Evolutionary conservation across 2,797 vertebrate genomes (phyloP).

Genomic region (Channa striata): DNA sequence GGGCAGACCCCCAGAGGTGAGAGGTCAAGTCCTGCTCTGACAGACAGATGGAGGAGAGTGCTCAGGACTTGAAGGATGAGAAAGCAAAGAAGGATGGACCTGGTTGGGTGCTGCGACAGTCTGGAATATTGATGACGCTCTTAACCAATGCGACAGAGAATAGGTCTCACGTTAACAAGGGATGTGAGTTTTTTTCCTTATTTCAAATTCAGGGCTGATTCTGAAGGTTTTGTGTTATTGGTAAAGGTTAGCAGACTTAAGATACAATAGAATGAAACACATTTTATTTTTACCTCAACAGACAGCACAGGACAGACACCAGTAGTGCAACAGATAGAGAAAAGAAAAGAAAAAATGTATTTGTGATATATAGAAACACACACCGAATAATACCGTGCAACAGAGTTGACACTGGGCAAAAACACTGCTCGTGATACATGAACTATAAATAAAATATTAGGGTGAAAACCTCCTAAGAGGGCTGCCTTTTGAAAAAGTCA

Average conservation of each 20-base stretch:
- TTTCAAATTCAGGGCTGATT: not conserved
- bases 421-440: not conserved
- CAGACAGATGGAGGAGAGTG: constrained; percentile 76
- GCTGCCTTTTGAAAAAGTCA: too few species aligned
- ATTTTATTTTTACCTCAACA: not conserved
- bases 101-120: constrained; percentile 60
- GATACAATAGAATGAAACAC: not conserved
- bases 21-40: constrained; percentile 78
- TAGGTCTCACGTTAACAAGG: constrained; percentile 18
- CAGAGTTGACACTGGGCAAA: not conserved
- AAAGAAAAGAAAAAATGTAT: not conserved
- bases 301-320: not conserved
- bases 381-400: not conserved
- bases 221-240: not conserved
- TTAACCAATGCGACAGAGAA: constrained; percentile 57
- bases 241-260: constrained; percentile 5
- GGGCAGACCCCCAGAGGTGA: constrained; percentile 74
- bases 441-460: not conserved
- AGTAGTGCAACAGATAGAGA: not conserved
- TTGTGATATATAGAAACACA: not conserved
- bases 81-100: constrained; percentile 72
- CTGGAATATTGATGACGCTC: constrained; percentile 77
- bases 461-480: not conserved
- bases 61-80: constrained; percentile 73
- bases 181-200: not conserved